These are phyloP conservation scores for Sceloporus tristichus DNA, from an alignment of 2,113 vertebrate species.

Conservation along the genomic window DNA sequence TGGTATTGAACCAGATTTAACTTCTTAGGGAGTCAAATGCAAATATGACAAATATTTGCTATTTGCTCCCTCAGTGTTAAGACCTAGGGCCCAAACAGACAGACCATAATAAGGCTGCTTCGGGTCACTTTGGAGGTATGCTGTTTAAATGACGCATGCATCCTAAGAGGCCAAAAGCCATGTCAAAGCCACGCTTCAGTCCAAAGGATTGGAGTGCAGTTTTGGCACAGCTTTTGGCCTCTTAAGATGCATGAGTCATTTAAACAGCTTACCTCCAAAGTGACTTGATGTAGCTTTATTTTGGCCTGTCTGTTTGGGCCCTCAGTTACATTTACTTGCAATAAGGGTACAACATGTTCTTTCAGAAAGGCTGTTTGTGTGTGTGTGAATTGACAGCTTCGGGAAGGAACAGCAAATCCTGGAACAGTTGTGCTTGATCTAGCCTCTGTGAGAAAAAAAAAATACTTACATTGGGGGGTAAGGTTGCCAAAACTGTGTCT, in stretches of 20 bases:
- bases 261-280: no score
- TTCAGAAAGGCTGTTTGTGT: constrained; percentile 56
- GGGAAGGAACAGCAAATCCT: constrained; percentile 55
- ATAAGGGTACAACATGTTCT: constrained; percentile 53
- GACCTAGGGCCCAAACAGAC: constrained; percentile 16
- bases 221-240: no score
- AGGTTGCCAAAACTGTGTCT: constrained; percentile 42
- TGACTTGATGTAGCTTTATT: no score
- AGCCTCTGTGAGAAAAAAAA: constrained; percentile 53
- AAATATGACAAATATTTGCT: constrained; percentile 31
- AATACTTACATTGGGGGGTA: constrained; percentile 60
- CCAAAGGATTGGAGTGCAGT: no score
- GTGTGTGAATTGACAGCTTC: constrained; percentile 55
- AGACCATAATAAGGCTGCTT: no score
- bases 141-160: no score
- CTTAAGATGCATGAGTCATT: no score
- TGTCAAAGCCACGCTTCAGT: no score
- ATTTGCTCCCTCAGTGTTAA: constrained; percentile 39
- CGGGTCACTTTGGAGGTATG: no score
- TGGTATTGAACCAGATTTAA: constrained; percentile 35
- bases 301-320: no score
- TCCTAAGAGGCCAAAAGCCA: no score
- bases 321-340: constrained; percentile 41
- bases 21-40: constrained; percentile 39
- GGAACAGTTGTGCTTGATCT: constrained; percentile 58